Percentiles rank a stretch among this genome's conserved stretches.
phyloP scores from a whole-genome alignment of 92 coral and sea anemone species.

The Parazoanthus atlanticus region DNA sequence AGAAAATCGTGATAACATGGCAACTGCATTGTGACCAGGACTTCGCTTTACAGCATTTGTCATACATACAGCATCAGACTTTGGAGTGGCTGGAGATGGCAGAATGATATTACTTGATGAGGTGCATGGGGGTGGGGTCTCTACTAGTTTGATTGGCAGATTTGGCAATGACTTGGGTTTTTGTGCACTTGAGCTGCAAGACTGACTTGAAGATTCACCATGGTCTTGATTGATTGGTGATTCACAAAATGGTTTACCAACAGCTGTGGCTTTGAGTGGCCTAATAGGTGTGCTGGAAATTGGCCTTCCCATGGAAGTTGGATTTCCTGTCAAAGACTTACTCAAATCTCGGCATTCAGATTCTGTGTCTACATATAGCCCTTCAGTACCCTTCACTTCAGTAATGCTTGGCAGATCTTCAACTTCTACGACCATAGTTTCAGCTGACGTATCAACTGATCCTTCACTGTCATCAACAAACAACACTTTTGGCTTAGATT shows the following conservation, averaged over 20 bases:
- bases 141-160: not conserved
- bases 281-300: constrained; percentile 19
- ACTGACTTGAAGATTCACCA: not conserved
- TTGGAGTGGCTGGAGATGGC: constrained; percentile 12
- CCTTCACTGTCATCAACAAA: constrained; percentile 21
- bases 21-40: constrained; percentile 72
- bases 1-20: constrained; percentile 80
- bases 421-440: not conserved
- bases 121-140: not conserved
- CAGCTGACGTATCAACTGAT: not conserved
- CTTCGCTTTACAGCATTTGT: constrained; percentile 52
- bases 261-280: not conserved
- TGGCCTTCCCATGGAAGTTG: not conserved
- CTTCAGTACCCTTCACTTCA: not conserved
- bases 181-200: not conserved
- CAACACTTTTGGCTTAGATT: constrained; percentile 3
- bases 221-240: constrained; percentile 1
- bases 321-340: not conserved
- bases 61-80: constrained; percentile 22
- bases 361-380: not conserved
- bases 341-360: not conserved
- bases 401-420: not conserved
- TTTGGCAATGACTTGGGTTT: not conserved
- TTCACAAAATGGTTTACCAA: not conserved
- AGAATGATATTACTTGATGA: not conserved